phyloP scores from a whole-genome alignment of 1,140 invertebrate genomes.

The Argopecten irradians region DNA sequence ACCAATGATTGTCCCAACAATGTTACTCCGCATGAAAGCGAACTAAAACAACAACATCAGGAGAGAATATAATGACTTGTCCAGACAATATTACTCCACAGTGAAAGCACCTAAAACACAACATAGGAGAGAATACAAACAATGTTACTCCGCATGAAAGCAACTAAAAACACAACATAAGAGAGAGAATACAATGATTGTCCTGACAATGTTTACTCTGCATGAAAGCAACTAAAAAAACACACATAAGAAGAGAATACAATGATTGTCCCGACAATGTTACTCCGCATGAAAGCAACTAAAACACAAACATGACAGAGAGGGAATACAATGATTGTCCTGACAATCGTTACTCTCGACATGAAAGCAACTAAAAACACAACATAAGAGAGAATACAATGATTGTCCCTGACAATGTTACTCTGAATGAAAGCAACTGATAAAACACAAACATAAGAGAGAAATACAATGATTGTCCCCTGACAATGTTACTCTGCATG shows the following conservation, averaged over 20 bases:
- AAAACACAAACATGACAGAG: too few species aligned
- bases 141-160: background rate
- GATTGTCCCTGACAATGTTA: too few species aligned
- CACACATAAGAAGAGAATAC: background rate
- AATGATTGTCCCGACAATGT: background rate
- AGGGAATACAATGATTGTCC: background rate
- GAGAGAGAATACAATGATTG: too few species aligned
- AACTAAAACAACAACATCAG: constrained; percentile 73
- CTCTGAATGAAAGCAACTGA: too few species aligned
- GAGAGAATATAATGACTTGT: background rate
- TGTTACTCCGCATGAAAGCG: constrained; percentile 90
- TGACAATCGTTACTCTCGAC: background rate
- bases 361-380: too few species aligned
- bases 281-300: background rate
- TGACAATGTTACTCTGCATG: background rate
- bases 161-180: too few species aligned
- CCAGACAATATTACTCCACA: background rate
- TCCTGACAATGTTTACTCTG: too few species aligned
- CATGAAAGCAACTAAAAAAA: too few species aligned
- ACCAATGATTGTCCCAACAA: constrained; percentile 78
- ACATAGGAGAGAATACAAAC: background rate
- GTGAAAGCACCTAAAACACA: constrained; percentile 81
- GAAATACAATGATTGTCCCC: background rate
- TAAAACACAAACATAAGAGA: too few species aligned
- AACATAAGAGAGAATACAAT: too few species aligned